Percentiles rank a stretch among this genome's conserved stretches.
Evolutionary conservation across 2,888 invertebrate genomes (phyloP).

Genomic region (Choristoneura rosaceana): DNA sequence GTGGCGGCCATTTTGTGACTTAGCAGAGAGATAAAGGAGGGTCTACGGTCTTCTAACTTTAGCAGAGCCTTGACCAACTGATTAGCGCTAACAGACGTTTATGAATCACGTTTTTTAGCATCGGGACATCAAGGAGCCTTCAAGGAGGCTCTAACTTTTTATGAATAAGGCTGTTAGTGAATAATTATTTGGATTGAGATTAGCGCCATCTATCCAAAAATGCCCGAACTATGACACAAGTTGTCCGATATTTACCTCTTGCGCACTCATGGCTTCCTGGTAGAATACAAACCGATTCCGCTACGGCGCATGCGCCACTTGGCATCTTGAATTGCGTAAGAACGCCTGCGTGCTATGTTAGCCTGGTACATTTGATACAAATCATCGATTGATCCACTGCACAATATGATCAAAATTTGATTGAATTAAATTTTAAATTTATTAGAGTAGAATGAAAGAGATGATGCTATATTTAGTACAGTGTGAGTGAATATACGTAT

Average conservation of each 20-base stretch:
- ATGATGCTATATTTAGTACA: neutral
- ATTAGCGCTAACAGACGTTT: no score
- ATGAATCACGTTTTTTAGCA: no score
- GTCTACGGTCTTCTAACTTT: no score
- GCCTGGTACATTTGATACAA: constrained; percentile 36
- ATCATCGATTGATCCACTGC: constrained; percentile 36
- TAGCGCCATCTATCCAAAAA: constrained; percentile 21
- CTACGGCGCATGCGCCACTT: constrained; percentile 22
- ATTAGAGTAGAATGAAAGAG: neutral
- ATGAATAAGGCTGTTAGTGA: no score
- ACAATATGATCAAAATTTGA: constrained; percentile 17
- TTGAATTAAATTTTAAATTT: neutral
- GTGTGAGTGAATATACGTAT: no score
- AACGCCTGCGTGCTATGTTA: constrained; percentile 11
- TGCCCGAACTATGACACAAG: constrained; percentile 13
- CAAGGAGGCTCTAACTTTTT: no score
- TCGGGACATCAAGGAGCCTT: no score
- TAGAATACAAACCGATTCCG: constrained; percentile 22
- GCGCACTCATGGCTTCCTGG: constrained; percentile 21
- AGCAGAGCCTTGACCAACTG: no score
- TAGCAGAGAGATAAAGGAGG: no score
- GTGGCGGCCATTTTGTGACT: no score
- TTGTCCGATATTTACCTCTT: neutral
- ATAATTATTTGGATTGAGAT: constrained; percentile 2
- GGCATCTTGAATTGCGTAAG: constrained; percentile 5